Conservation (phyloP, 2,113 vertebrate species). For the Nettapus auritus region DNA sequence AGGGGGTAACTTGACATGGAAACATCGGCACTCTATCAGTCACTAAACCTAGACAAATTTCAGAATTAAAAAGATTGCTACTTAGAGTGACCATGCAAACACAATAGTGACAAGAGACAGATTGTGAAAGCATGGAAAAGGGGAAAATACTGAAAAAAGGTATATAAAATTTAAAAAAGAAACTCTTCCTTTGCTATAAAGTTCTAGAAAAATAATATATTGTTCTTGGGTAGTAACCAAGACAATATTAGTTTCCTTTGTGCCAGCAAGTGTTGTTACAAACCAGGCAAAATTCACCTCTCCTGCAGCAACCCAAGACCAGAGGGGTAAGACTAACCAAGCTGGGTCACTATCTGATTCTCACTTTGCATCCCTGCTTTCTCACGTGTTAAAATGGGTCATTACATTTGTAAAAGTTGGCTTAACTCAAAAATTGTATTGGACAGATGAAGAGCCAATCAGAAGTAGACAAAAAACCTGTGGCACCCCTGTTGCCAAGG, state of each 20-base stretch:
- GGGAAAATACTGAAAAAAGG: neutral
- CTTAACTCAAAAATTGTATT: constrained; percentile 35
- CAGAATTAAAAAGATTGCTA: neutral
- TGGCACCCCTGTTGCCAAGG: constrained; percentile 73
- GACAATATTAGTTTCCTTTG: neutral
- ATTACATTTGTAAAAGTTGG: neutral
- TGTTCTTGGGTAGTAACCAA: neutral
- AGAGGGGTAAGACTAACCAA: neutral
- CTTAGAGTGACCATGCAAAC: neutral
- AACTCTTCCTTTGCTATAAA: neutral
- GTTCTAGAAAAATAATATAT: neutral
- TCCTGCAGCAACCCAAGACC: neutral
- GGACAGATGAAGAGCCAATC: constrained; percentile 66
- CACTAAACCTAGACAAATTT: neutral
- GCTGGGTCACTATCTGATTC: neutral
- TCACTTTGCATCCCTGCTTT: neutral
- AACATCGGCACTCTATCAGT: neutral
- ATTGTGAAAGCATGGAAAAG: neutral
- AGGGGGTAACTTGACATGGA: neutral
- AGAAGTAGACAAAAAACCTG: constrained; percentile 44
- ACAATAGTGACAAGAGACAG: neutral
- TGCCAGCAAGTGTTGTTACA: neutral
- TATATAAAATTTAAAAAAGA: neutral
- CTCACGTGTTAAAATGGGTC: neutral
- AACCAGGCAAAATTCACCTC: neutral